These are phyloP conservation scores for Helicoverpa assulta DNA, from an alignment of 2,888 invertebrate species.

Conservation along the genomic window DNA sequence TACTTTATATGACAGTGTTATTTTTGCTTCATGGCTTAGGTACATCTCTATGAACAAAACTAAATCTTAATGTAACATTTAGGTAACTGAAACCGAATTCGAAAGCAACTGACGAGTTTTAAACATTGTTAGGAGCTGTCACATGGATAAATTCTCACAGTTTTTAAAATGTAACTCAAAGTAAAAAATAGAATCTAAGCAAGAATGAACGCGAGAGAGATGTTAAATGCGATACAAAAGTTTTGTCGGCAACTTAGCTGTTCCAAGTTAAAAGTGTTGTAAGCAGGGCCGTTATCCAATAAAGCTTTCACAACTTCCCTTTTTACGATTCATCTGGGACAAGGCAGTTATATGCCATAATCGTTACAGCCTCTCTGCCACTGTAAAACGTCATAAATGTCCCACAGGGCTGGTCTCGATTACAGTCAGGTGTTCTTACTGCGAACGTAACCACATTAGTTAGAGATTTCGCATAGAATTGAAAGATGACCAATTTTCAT, in stretches of 20 bases:
- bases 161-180: slow-evolving; percentile 21
- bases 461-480: slow-evolving; percentile 5
- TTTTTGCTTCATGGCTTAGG: slow-evolving; percentile 48
- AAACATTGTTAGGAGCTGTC: slow-evolving; percentile 35
- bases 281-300: slow-evolving; percentile 76
- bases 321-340: slow-evolving; percentile 74
- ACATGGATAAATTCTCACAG: slow-evolving; percentile 35
- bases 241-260: slow-evolving; percentile 67
- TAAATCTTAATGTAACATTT: slow-evolving; percentile 21
- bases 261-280: slow-evolving; percentile 77
- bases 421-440: slow-evolving; percentile 1
- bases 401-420: slow-evolving; percentile 23
- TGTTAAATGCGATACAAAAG: slow-evolving; percentile 68
- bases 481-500: slow-evolving; percentile 1
- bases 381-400: slow-evolving; percentile 59
- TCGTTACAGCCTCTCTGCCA: slow-evolving; percentile 59
- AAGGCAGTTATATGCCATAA: slow-evolving; percentile 65
- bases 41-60: slow-evolving; percentile 37
- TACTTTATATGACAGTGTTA: slow-evolving; percentile 63
- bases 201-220: slow-evolving; percentile 61
- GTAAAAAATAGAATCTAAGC: slow-evolving; percentile 57
- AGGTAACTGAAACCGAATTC: slow-evolving; percentile 23
- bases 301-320: slow-evolving; percentile 78
- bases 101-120: slow-evolving; percentile 8
- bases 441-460: background rate